These are phyloP conservation scores for Heliocidaris tuberculata DNA, from an alignment of 35 echinoderm and acorn worm species.

Conservation along the genomic window DNA sequence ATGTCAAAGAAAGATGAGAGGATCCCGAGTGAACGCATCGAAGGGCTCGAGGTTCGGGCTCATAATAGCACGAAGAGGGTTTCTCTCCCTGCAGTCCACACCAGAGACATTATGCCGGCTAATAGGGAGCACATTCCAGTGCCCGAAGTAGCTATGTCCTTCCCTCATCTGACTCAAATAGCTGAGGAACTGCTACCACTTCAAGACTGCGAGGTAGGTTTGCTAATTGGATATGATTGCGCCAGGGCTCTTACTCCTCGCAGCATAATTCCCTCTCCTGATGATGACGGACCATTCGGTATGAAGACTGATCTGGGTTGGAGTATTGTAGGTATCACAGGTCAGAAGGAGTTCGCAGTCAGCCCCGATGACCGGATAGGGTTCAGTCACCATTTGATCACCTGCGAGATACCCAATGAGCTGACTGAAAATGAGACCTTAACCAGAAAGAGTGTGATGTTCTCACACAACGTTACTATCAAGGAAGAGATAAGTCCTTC, in stretches of 20 bases:
- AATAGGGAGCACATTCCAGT: conserved; percentile 70
- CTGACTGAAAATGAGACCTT: not conserved
- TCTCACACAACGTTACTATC: not conserved
- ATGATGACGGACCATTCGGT: conserved; percentile 57
- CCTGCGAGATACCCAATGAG: not conserved
- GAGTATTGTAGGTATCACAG: not conserved
- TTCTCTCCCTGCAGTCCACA: conserved; percentile 54
- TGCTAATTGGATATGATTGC: conserved; percentile 85
- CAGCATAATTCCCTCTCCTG: conserved; percentile 45
- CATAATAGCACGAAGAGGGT: conserved; percentile 45
- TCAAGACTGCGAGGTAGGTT: conserved; percentile 63
- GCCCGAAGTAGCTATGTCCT: conserved; percentile 58
- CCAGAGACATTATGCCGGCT: conserved; percentile 61
- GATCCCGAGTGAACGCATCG: conserved; percentile 5
- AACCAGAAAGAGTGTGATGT: not conserved
- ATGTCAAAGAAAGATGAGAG: conserved; percentile 34
- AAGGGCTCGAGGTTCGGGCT: conserved; percentile 20
- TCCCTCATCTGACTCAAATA: conserved; percentile 64
- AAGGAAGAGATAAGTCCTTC: conserved; percentile 29
- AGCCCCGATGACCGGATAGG: conserved; percentile 12
- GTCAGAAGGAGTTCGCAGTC: not conserved
- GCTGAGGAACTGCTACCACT: conserved; percentile 47
- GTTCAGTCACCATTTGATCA: conserved; percentile 16
- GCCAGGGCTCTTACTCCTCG: conserved; percentile 65
- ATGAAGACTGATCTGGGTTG: conserved; percentile 66